A percentile compares a stretch with the other conserved stretches of the same genome.
Evolutionary conservation across 1,140 invertebrate species (phyloP).

Genomic region (Carposina sasakii): DNA sequence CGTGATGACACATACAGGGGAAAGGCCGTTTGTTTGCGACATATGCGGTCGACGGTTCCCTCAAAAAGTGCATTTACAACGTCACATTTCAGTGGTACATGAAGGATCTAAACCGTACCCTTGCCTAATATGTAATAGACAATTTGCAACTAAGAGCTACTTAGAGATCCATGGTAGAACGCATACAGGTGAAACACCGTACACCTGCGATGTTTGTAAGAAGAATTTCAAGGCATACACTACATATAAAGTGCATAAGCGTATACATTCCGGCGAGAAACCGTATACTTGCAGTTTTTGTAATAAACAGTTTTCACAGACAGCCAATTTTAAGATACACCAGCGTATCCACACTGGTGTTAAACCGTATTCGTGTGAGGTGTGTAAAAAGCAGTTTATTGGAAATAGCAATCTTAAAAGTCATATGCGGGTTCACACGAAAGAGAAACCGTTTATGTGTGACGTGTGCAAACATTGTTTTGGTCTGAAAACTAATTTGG

Average conservation of each 20-base stretch:
- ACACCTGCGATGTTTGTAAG: neutral
- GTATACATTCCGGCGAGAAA: neutral
- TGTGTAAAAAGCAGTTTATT: conserved; percentile 59
- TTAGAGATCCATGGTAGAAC: neutral
- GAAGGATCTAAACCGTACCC: neutral
- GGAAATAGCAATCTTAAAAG: conserved; percentile 62
- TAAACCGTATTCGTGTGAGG: conserved; percentile 83
- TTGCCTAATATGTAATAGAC: neutral
- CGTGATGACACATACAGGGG: neutral
- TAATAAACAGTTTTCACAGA: neutral
- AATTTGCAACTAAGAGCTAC: neutral
- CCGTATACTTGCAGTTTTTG: neutral
- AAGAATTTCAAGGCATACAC: neutral
- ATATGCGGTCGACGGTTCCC: neutral
- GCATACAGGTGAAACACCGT: neutral
- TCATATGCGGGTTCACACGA: conserved; percentile 65
- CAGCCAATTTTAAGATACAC: conserved; percentile 60
- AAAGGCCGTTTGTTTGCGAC: neutral
- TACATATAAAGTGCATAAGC: neutral
- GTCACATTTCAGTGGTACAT: neutral
- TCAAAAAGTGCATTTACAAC: neutral
- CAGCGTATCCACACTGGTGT: conserved; percentile 76
- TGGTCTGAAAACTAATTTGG: conserved; percentile 52
- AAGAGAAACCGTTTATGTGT: conserved; percentile 57
- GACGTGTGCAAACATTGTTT: conserved; percentile 57